These are phyloP conservation scores for Caenorhabditis japonica DNA, from an alignment of 2,888 invertebrate species.

Conservation along the genomic window DNA sequence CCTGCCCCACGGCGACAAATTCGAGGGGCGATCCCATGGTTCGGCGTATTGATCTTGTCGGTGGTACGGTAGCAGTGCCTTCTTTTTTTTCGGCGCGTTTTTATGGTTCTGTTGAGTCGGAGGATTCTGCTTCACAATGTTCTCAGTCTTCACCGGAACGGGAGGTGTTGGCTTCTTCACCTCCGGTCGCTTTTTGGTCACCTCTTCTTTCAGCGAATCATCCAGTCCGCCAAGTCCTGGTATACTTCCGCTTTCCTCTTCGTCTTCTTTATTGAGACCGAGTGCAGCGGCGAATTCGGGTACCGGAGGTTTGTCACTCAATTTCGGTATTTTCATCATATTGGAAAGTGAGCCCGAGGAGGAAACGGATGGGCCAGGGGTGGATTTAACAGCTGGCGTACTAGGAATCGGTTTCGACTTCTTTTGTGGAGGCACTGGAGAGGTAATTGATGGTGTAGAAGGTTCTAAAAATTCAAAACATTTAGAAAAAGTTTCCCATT, in stretches of 20 bases:
- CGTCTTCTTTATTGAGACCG: conserved; percentile 3
- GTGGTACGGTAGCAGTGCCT: too few relatives aligned
- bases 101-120: too few relatives aligned
- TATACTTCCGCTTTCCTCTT: background rate
- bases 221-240: background rate
- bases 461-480: too few relatives aligned
- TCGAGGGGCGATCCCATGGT: background rate
- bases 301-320: conserved; percentile 34
- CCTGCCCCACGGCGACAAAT: background rate
- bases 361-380: too few relatives aligned
- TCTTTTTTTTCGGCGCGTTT: too few relatives aligned
- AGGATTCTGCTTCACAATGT: background rate
- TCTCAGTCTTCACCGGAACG: background rate
- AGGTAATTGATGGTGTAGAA: too few relatives aligned
- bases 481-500: too few relatives aligned
- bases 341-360: background rate
- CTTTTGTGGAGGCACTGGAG: too few relatives aligned
- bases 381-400: too few relatives aligned
- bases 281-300: conserved; percentile 33
- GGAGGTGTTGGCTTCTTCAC: background rate
- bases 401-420: too few relatives aligned
- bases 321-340: conserved; percentile 33
- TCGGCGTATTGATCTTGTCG: too few relatives aligned
- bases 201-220: background rate
- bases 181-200: background rate